Base-by-base conservation (phyloP, 2,888 invertebrate genomes). In the Dermolepida albohirtum region DNA sequence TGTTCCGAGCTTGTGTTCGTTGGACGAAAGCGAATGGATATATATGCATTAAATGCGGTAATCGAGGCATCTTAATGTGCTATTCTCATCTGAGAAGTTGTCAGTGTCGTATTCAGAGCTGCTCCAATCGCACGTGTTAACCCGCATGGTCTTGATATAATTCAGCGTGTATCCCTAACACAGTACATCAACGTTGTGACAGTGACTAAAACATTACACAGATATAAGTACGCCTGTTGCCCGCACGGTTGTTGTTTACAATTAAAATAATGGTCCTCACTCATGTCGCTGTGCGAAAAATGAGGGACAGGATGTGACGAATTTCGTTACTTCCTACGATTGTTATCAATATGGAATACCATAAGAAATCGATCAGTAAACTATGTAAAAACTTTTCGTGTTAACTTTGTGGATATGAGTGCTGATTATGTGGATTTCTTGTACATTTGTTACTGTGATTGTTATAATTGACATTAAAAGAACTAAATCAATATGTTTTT, bases 61-160 rank as follows among this genome's bases (percentile, higher is more conserved):
- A 72, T 67, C 71, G 66, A 72, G 66, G 67, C 66, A 41, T 68
- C 54, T 71, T 67, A 67, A 68, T 71, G 73, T 73, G 74, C 74
- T 75, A 75, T 75, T 75, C 74, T 74, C 73, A 74, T 74, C 68
- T 68, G 65, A 44, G 59, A 62, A 47, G 63, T 44, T 67, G 62
- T 67, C 62, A 63, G 67, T 63, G 63, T 63, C 44, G 44, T 29
- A 62, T 67, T 52, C 44, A 47, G 44, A 54, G 51, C 39, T 52
- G 62, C 34, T 59, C 51, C 17, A 50, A 59, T 51, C 57, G 68
- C 68, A 64, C 64, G 68, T 64, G 68, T 65, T 54, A 65, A 50
- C 39, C 59, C 68, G 65, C 57, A 59, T 52, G 50, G 51, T 62
- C 49, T 62, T 62, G 47, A 27, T 47, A 62, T 39, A 40, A 47